Percentiles rank a stretch among this genome's conserved stretches.
These are phyloP conservation scores for Drosophila kohkoa DNA, from an alignment of 1,140 invertebrate genomes.

Conservation along the genomic window DNA sequence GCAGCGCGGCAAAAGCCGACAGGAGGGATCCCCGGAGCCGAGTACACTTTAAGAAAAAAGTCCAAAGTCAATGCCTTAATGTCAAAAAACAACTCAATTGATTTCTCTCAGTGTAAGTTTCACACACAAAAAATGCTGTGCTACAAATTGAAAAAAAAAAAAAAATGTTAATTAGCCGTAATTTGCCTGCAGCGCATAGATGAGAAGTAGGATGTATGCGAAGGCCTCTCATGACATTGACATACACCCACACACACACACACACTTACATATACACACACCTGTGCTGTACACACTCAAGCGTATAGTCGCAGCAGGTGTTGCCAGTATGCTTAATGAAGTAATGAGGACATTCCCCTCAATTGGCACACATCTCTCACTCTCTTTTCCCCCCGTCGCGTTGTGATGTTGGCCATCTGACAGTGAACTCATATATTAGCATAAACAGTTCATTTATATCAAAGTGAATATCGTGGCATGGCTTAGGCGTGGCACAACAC, in stretches of 20 bases:
- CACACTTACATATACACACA: conserved; percentile 25
- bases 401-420: conserved; percentile 8
- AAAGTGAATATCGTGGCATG: conserved; percentile 39
- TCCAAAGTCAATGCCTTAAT: neutral
- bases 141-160: conserved; percentile 65
- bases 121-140: conserved; percentile 20
- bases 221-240: conserved; percentile 67
- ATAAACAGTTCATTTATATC: conserved; percentile 81
- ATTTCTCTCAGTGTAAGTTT: conserved; percentile 38
- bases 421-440: conserved; percentile 79
- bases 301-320: conserved; percentile 60
- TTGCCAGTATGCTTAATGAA: conserved; percentile 71
- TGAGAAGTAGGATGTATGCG: conserved; percentile 23
- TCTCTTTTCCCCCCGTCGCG: neutral
- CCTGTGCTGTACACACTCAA: conserved; percentile 16
- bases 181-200: conserved; percentile 58
- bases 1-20: conserved; percentile 69
- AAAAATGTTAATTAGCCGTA: conserved; percentile 79
- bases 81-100: neutral
- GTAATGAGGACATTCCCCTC: conserved; percentile 55
- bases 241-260: conserved; percentile 32
- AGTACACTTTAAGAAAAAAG: conserved; percentile 52
- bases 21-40: conserved; percentile 23
- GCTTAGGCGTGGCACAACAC: conserved; percentile 26
- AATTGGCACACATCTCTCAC: neutral